phyloP scores from a whole-genome alignment of 1,140 invertebrate genomes.

The Papilio machaon region DNA sequence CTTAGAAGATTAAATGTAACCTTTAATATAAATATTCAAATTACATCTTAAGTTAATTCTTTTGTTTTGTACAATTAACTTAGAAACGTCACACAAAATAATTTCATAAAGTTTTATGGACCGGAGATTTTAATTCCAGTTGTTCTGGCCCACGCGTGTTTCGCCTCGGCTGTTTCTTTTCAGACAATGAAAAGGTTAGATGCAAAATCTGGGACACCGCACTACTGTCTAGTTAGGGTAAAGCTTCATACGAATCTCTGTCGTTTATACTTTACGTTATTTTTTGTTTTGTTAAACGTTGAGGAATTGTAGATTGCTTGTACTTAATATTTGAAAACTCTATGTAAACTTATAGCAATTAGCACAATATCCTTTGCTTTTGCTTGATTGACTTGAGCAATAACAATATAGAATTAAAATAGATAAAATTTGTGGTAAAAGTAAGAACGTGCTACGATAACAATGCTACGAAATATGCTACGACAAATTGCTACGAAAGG shows the following conservation, averaged over 20 bases:
- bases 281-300: neutral
- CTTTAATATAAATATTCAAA: neutral
- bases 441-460: neutral
- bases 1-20: neutral
- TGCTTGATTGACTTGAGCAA: neutral
- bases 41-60: too few species aligned
- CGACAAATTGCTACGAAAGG: neutral
- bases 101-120: slow-evolving; percentile 23
- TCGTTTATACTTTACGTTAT: slow-evolving; percentile 1
- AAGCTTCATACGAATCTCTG: slow-evolving; percentile 17
- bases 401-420: neutral
- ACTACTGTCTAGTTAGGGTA: slow-evolving; percentile 28
- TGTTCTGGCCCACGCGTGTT: slow-evolving; percentile 21
- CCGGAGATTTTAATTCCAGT: slow-evolving; percentile 33
- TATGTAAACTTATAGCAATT: neutral
- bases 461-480: neutral
- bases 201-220: slow-evolving; percentile 36
- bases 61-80: neutral
- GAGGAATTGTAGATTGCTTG: neutral
- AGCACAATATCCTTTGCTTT: neutral
- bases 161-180: slow-evolving; percentile 26
- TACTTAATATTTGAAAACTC: neutral
- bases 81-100: slow-evolving; percentile 7
- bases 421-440: too few species aligned
- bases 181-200: slow-evolving; percentile 40